Evolutionary conservation across 1,140 invertebrate genomes (phyloP), one percentile per base, ranked within the genome.

Genomic region (Aphaenogaster rudis): DNA sequence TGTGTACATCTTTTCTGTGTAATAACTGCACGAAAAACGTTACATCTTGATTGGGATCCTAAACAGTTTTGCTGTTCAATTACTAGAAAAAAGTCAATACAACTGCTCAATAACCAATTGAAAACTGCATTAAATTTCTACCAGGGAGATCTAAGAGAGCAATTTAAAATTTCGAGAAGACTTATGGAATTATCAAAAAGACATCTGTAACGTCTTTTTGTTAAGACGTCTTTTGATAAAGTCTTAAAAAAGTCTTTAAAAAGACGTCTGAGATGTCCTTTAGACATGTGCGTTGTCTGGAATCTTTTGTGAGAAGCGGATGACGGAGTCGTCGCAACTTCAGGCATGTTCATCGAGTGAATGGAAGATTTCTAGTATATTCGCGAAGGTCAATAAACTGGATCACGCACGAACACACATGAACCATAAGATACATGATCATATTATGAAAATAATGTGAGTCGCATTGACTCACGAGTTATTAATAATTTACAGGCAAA

Each of bases 351-450:
- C 59, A 80, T 42, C 52, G 39, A 87, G 45, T 39, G 74, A 66
- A 79, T 63, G 72, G 84, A 88, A 52, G 63, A 80, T 88, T 87
- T 76, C 45, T 42, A 74, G 7, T 11, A 72, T 63, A 64, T 61
- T 77, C 17, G 36, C n/a, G 42, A 81, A 88, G 76, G 59, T 76
- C 77, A 72, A 88, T 11, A 82, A 82, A 88, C 77, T 88, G 21
- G 61, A 82, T 76, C 86, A 59, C 36, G 48, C 48, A 36, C n/a
- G 54, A 71, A 59, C 17, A 39, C 64, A 71, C 15, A 57, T n/a
- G 21, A 42, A 45, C 21, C 39, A 28, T 61, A 28, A 28, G 28
- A 28, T 42, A 57, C 5, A 28, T 39, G n/a, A 28, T 69, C 17
- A 45, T 15, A 17, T 71, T 57, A 33, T 57, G 9, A 71, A 81